Evolutionary conservation across 2,888 invertebrate genomes (phyloP).

Genomic region (Philereme transversata): DNA sequence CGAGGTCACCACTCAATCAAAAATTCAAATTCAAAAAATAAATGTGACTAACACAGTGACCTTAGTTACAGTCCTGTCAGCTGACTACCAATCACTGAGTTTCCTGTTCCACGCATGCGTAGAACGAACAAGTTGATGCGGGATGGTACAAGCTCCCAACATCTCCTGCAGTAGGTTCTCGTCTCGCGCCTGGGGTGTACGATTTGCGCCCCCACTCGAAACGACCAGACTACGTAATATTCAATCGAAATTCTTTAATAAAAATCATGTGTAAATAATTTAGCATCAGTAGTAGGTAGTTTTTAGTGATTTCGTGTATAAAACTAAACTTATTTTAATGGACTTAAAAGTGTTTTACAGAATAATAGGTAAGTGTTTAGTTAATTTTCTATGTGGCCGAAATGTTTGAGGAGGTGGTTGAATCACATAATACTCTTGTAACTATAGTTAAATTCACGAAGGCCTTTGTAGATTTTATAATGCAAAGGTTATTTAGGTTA

Average conservation of each 20-base stretch:
- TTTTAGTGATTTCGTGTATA: constrained; percentile 25
- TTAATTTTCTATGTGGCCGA: constrained; percentile 14
- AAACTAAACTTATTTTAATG: constrained; percentile 22
- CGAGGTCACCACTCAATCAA: constrained; percentile 8
- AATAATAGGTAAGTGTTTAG: constrained; percentile 27
- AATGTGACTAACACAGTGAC: constrained; percentile 71
- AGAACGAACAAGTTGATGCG: constrained; percentile 53
- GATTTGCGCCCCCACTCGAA: constrained; percentile 31
- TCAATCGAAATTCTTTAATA: constrained; percentile 26
- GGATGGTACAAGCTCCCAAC: constrained; percentile 58
- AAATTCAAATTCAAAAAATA: constrained; percentile 15
- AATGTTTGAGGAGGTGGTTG: constrained; percentile 8
- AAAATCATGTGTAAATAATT: constrained; percentile 27
- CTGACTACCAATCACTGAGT: constrained; percentile 56
- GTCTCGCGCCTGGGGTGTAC: constrained; percentile 44
- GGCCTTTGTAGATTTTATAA: too few species aligned
- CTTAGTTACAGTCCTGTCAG: constrained; percentile 70
- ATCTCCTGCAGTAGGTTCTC: constrained; percentile 67
- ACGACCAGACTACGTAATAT: constrained; percentile 22
- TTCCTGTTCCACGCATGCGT: constrained; percentile 61
- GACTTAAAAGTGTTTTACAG: constrained; percentile 8
- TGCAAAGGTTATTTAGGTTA: too few species aligned
- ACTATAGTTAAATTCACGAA: too few species aligned
- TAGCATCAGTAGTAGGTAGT: constrained; percentile 3
- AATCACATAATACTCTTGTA: constrained; percentile 6